Evolutionary conservation across 2,113 vertebrate genomes (phyloP), one percentile per base, ranked within the genome.

Genomic region (Corythaixoides concolor): DNA sequence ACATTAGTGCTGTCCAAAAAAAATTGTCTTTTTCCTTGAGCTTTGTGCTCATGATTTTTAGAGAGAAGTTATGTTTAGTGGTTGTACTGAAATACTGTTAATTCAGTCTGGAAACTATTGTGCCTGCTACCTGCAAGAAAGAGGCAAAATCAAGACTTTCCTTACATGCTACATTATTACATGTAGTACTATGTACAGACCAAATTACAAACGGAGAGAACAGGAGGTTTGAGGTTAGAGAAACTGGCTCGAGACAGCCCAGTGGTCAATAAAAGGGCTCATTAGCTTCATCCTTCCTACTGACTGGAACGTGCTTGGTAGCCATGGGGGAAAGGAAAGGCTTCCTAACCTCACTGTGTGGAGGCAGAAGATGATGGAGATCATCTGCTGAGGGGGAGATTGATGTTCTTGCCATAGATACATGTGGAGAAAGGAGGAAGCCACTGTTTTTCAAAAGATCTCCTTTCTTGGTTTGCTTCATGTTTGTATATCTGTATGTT

Each of bases 401-500:
- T 23, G 20, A 53, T 85, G 24, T 50, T 88, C 43, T 79, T 85
- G 15, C n/a, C 80, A 3, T 63, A 68, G 76, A 28, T 73, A 32
- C 5, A 28, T 23, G 13, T 64, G 69, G 5, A 58, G 12, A 78
- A 78, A 70, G 41, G 41, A 82, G 28, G 43, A 88, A 75, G 22
- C 15, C 26, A 15, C 17, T 1, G 5, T 72, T 90, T 69, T 50
- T 32, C 24, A 43, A 52, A 56, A 8, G 23, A 33, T 79, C 3
- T 68, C 15, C 6, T 32, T 3, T 32, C 15, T 90, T 63, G 11
- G 41, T 92, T 90, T 85, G 5, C 37, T 83, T 59, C 21, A 2
- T 60, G 17, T 47, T 72, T 32, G 0, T n/a, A 2, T 58, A 74
- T 23, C 21, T 56, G 0, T 12, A 5, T n/a, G 22, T 64, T 85